A percentile compares a stretch with the other conserved stretches of the same genome.
phyloP scores from a whole-genome alignment of 2,888 invertebrate species.

The Pimpla rufipes region DNA sequence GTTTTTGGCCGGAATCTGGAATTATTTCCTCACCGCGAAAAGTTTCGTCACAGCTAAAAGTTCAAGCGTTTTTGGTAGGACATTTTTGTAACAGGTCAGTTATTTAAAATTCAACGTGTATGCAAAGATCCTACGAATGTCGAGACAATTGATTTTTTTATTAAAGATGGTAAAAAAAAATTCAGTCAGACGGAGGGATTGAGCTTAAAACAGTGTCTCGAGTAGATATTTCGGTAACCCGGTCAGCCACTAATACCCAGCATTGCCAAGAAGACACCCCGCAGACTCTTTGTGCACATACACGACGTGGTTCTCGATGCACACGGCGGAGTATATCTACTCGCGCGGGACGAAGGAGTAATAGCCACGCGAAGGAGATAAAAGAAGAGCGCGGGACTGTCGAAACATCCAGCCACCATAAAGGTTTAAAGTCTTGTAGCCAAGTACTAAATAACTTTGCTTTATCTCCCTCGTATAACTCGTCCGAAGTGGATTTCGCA shows the following conservation, averaged over 20 bases:
- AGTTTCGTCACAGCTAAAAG: too few species aligned
- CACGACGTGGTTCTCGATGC: not conserved
- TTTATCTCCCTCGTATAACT: slow-evolving; percentile 8
- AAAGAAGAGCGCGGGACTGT: slow-evolving; percentile 3
- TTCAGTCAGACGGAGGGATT: too few species aligned
- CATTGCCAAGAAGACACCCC: not conserved
- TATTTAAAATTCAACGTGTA: too few species aligned
- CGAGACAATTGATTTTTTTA: too few species aligned
- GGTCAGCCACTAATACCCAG: not conserved
- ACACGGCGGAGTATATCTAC: not conserved
- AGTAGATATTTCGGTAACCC: not conserved
- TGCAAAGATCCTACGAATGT: too few species aligned
- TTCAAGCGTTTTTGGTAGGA: too few species aligned
- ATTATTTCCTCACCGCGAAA: too few species aligned
- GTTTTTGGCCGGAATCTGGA: too few species aligned
- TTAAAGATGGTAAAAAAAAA: too few species aligned
- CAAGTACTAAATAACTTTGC: slow-evolving; percentile 5
- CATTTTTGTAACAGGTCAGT: too few species aligned
- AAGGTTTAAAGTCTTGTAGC: not conserved
- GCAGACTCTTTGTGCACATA: not conserved
- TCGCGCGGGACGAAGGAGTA: not conserved
- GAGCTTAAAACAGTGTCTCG: not conserved
- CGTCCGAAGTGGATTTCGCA: slow-evolving; percentile 8
- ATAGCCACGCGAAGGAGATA: slow-evolving; percentile 2
- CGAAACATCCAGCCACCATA: not conserved